phyloP scores from a whole-genome alignment of 2,888 invertebrate species.

The Pachliopta kotzebuea region DNA sequence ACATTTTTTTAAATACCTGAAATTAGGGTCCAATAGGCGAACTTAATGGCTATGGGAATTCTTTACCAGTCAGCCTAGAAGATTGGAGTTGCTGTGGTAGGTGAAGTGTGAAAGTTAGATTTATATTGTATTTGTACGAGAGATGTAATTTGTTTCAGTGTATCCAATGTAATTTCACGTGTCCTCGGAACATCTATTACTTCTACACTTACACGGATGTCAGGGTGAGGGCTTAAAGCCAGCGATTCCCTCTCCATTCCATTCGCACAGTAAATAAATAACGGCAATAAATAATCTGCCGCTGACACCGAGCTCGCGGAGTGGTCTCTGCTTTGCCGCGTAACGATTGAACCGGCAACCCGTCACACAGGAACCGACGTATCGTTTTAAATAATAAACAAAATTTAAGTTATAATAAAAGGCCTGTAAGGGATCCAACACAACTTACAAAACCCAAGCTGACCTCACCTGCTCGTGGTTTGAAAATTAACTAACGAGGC shows the following conservation, averaged over 20 bases:
- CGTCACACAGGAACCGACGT: slow-evolving; percentile 44
- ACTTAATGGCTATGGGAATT: no score
- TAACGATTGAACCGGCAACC: slow-evolving; percentile 38
- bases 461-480: no score
- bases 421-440: no score
- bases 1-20: no score
- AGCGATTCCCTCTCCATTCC: slow-evolving; percentile 43
- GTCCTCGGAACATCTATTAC: slow-evolving; percentile 11
- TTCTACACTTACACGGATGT: slow-evolving; percentile 11
- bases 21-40: no score
- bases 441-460: no score
- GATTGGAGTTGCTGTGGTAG: no score
- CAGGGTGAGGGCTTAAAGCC: slow-evolving; percentile 25
- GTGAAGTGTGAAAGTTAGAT: no score
- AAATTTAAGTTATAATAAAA: no score
- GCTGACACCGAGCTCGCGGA: slow-evolving; percentile 68
- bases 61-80: no score
- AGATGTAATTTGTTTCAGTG: not conserved
- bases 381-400: not conserved
- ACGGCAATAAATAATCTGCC: slow-evolving; percentile 72
- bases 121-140: no score
- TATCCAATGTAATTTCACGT: not conserved
- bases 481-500: no score
- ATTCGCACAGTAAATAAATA: slow-evolving; percentile 67
- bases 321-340: slow-evolving; percentile 62